These are phyloP conservation scores for Stenolophus ochropezus DNA, from an alignment of 2,888 invertebrate species.

Conservation along the genomic window DNA sequence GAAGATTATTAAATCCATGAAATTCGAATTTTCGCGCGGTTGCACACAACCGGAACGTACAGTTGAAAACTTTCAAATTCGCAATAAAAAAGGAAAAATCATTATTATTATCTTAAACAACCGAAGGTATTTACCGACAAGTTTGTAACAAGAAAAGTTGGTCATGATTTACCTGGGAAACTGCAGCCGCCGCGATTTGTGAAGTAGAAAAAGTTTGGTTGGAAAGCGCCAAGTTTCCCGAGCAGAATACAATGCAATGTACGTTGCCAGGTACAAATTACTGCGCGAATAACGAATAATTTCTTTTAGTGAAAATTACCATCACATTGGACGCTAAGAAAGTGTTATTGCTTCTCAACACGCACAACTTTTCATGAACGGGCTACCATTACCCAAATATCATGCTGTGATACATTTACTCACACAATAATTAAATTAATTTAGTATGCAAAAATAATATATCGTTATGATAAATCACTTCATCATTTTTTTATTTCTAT, in stretches of 20 bases:
- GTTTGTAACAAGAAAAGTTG: constrained; percentile 53
- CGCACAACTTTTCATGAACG: neutral
- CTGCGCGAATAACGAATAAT: constrained; percentile 44
- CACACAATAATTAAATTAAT: neutral
- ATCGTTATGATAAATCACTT: too few relatives aligned
- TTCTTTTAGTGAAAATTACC: constrained; percentile 50
- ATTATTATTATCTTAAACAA: constrained; percentile 56
- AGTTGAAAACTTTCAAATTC: constrained; percentile 9
- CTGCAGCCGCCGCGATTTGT: constrained; percentile 41
- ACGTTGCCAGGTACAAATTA: constrained; percentile 41
- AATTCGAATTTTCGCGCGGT: constrained; percentile 52
- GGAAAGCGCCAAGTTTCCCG: constrained; percentile 38
- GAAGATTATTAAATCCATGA: constrained; percentile 49
- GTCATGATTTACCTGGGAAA: constrained; percentile 55
- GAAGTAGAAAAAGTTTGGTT: constrained; percentile 34
- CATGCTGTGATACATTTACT: neutral
- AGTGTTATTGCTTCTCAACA: constrained; percentile 20
- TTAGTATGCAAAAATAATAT: neutral
- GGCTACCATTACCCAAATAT: neutral
- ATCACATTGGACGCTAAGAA: neutral
- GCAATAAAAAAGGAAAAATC: constrained; percentile 38
- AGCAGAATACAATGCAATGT: constrained; percentile 43
- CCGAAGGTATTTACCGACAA: constrained; percentile 52
- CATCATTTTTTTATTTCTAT: too few relatives aligned
- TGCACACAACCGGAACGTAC: constrained; percentile 25